phyloP scores from a whole-genome alignment of 2,888 invertebrate species.

The Dasysyrphus albostriatus region DNA sequence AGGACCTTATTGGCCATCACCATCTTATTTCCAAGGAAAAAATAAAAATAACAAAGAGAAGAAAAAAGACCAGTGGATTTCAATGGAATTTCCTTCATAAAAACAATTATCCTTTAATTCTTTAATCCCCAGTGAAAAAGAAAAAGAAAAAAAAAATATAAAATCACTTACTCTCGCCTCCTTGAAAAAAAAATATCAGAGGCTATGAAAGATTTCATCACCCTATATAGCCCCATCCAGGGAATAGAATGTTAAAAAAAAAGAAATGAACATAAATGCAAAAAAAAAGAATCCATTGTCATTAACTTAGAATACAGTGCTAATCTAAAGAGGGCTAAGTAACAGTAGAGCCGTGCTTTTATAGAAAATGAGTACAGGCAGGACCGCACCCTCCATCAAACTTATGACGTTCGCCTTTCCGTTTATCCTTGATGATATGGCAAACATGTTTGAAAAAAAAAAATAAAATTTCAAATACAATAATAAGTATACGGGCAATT shows the following conservation, averaged over 20 bases:
- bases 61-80: constrained; percentile 16
- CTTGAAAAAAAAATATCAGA: constrained; percentile 36
- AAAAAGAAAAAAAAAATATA: constrained; percentile 48
- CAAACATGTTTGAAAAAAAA: constrained; percentile 35
- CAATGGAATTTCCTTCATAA: constrained; percentile 52
- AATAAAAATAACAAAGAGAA: constrained; percentile 30
- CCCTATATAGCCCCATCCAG: constrained; percentile 28
- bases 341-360: constrained; percentile 35
- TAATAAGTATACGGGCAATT: constrained; percentile 43
- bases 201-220: constrained; percentile 42
- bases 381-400: constrained; percentile 65
- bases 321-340: constrained; percentile 68
- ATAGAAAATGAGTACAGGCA: constrained; percentile 47
- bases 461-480: constrained; percentile 31
- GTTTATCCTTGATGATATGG: constrained; percentile 41
- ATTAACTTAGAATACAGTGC: constrained; percentile 70
- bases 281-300: constrained; percentile 71
- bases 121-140: constrained; percentile 66
- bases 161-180: constrained; percentile 42
- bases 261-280: constrained; percentile 56
- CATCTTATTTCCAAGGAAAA: constrained; percentile 27
- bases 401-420: constrained; percentile 65
- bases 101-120: constrained; percentile 75
- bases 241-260: constrained; percentile 44
- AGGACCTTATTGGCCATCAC: constrained; percentile 37